Evolutionary conservation across 2,797 vertebrate species (phyloP).

Genomic region (Mus minutoides): DNA sequence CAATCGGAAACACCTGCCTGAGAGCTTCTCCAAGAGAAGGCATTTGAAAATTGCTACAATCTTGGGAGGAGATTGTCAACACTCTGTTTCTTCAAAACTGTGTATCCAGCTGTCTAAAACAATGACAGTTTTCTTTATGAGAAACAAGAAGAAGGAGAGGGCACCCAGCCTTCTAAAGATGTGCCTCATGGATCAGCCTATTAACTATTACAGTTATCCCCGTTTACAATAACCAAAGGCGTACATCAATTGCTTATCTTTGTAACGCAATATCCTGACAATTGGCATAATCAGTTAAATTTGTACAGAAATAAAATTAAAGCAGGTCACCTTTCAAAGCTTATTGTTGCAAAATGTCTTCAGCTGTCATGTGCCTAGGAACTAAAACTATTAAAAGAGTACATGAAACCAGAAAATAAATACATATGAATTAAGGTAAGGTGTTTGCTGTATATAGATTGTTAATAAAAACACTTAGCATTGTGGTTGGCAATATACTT

Average conservation of each 20-base stretch:
- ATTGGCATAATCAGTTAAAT: not conserved
- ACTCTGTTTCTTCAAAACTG: not conserved
- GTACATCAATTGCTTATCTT: not conserved
- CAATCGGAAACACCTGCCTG: not conserved
- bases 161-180: not conserved
- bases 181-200: not conserved
- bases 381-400: not conserved
- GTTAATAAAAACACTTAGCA: not conserved
- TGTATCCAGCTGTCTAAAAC: not conserved
- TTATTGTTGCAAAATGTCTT: not conserved
- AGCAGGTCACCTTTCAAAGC: not conserved
- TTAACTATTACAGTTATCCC: not conserved
- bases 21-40: not conserved
- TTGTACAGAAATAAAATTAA: not conserved
- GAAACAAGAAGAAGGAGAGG: not conserved
- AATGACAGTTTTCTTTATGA: not conserved
- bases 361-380: not conserved
- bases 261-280: not conserved
- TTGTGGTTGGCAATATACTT: not conserved
- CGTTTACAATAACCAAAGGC: not conserved
- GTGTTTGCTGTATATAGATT: not conserved
- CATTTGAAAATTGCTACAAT: not conserved
- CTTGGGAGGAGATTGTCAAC: not conserved
- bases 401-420: not conserved
- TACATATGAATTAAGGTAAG: not conserved